These are phyloP conservation scores for Tyria jacobaeae DNA, from an alignment of 2,888 invertebrate genomes.

Conservation along the genomic window DNA sequence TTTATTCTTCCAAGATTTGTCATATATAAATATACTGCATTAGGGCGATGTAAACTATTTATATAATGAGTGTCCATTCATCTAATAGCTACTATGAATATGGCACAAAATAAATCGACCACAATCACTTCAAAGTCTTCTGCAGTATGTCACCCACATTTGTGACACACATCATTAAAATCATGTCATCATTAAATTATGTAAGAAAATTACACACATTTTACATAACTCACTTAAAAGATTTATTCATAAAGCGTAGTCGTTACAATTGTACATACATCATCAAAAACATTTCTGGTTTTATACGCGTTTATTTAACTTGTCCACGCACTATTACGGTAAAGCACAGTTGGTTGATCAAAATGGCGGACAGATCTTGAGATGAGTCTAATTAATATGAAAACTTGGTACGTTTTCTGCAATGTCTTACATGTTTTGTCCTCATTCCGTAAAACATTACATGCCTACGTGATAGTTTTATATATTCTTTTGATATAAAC, in stretches of 20 bases:
- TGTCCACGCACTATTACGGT: conserved; percentile 14
- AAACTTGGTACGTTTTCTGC: conserved; percentile 25
- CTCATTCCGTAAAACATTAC: conserved; percentile 12
- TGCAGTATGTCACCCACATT: conserved; percentile 31
- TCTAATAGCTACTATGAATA: neutral
- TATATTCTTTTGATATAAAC: neutral
- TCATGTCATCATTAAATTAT: too few relatives aligned
- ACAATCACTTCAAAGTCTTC: neutral
- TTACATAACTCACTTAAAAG: conserved; percentile 27
- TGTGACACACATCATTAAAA: conserved; percentile 22
- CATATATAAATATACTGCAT: neutral
- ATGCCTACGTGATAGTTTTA: conserved; percentile 15
- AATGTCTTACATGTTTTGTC: conserved; percentile 19
- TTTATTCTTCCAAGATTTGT: neutral
- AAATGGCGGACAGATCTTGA: conserved; percentile 19
- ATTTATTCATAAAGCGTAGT: conserved; percentile 25
- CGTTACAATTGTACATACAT: conserved; percentile 34
- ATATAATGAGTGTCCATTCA: neutral
- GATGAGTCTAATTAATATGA: conserved; percentile 40
- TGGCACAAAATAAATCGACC: neutral
- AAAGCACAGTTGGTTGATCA: neutral
- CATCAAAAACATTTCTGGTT: conserved; percentile 24
- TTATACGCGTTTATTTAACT: conserved; percentile 22
- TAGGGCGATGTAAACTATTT: neutral
- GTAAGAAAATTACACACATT: conserved; percentile 37